Percentiles rank a stretch among this genome's conserved stretches.
These are phyloP conservation scores for Euplexia lucipara DNA, from an alignment of 2,888 invertebrate species.

Conservation along the genomic window DNA sequence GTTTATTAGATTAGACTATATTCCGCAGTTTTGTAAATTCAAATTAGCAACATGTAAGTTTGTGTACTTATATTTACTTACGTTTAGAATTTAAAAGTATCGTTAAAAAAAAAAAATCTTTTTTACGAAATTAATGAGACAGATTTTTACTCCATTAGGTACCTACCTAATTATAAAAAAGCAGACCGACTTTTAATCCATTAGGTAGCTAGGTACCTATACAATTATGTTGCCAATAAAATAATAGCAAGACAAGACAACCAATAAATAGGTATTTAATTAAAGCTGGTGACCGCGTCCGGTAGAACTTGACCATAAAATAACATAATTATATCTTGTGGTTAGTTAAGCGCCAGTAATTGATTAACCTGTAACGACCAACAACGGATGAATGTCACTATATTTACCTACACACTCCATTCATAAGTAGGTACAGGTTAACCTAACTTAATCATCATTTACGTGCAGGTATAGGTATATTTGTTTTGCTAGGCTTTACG, in stretches of 20 bases:
- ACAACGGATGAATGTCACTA: constrained; percentile 20
- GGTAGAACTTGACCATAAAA: constrained; percentile 21
- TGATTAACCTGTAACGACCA: constrained; percentile 26
- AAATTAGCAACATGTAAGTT: not conserved
- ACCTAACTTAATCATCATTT: constrained; percentile 6
- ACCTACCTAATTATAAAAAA: too few relatives aligned
- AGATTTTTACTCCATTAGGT: too few relatives aligned
- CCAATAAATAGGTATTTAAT: constrained; percentile 39
- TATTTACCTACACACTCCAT: too few relatives aligned
- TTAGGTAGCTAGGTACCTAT: too few relatives aligned
- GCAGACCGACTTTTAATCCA: too few relatives aligned
- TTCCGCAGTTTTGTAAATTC: constrained; percentile 1
- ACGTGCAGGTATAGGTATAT: constrained; percentile 10
- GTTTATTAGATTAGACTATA: constrained; percentile 4
- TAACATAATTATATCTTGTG: constrained; percentile 29
- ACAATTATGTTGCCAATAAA: constrained; percentile 8
- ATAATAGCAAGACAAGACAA: not conserved
- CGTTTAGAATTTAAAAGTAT: not conserved
- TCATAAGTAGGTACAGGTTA: not conserved
- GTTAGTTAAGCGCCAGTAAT: constrained; percentile 42
- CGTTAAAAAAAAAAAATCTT: not conserved
- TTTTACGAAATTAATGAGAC: too few relatives aligned
- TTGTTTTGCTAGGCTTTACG: constrained; percentile 1
- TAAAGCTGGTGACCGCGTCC: constrained; percentile 15
- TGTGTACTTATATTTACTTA: too few relatives aligned